Base-by-base conservation (phyloP, 2,797 vertebrate genomes). In the Cynodonichthys magdalenae region DNA sequence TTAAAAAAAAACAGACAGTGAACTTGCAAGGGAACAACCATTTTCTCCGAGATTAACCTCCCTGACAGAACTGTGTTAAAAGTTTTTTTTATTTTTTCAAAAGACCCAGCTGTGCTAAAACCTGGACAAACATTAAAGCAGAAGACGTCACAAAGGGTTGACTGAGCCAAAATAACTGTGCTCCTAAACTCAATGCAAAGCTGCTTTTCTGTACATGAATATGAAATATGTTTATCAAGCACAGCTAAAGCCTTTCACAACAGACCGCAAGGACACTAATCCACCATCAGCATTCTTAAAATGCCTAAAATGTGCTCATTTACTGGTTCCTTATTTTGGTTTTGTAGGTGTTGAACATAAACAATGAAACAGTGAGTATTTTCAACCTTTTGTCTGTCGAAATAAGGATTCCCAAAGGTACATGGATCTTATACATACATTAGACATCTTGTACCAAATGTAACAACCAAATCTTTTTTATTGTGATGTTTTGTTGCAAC, bases 121-220 rank as follows among this genome's bases (percentile, higher is more conserved):
- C 15, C 14, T 67, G 36, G 20, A 27, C 7, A 24, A 64, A 63
- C 42, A 47, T 41, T 44, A 50, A 75, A 79, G 66, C 31, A 1
- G 28, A 24, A n/a, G 28, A 63, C 29, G 45, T 31, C 19, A 57
- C 34, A 71, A 34, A 18, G 14, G 53, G 17, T 59, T 15, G 41
- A 39, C 10, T 20, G 62, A 63, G 51, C 54, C 36, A 15, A 52
- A 58, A 46, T 34, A 9, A 15, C 24, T 49, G 28, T 53, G 15
- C 27, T 46, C 5, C 42, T 12, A 15, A 19, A 54, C 31, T 53
- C 11, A 57, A 63, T 53, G 62, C 61, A 69, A 41, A 69, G 53
- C 24, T 59, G 74, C 59, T 56, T 56, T 62, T 63, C 51, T 66
- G 29, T 27, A 27, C 41, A 55, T 56, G 72, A n/a, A 58, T 59